phyloP scores from a whole-genome alignment of 2,113 vertebrate genomes.

The Bubo scandiacus region DNA sequence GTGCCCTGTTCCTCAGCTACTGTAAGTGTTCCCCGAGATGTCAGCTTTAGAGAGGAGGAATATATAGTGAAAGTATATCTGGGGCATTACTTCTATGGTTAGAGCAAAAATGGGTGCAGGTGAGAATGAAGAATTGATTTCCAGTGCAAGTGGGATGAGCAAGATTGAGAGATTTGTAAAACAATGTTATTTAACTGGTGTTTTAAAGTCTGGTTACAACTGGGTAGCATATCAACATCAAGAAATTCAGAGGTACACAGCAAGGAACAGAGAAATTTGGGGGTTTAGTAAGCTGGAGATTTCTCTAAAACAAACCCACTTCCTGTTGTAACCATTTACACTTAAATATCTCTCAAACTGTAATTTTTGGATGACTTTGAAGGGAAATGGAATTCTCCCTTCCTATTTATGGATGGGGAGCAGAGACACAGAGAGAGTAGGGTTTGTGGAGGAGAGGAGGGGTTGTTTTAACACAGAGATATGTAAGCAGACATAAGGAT shows the following conservation, averaged over 20 bases:
- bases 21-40: neutral
- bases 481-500: neutral
- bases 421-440: neutral
- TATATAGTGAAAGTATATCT: neutral
- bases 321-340: neutral
- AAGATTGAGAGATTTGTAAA: neutral
- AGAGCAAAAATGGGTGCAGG: neutral
- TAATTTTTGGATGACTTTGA: neutral
- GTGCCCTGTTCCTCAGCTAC: neutral
- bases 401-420: neutral
- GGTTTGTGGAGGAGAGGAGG: neutral
- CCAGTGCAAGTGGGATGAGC: neutral
- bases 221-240: neutral
- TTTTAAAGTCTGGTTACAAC: neutral
- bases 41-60: neutral
- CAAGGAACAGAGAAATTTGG: neutral
- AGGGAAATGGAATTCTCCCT: neutral
- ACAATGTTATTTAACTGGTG: neutral
- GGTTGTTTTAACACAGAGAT: neutral
- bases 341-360: neutral
- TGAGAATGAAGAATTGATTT: neutral
- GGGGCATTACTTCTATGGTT: neutral
- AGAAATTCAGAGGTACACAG: rapidly evolving
- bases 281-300: neutral
- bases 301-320: neutral